These are phyloP conservation scores for Laticauda colubrina DNA, from an alignment of 2,113 vertebrate species.

Conservation along the genomic window DNA sequence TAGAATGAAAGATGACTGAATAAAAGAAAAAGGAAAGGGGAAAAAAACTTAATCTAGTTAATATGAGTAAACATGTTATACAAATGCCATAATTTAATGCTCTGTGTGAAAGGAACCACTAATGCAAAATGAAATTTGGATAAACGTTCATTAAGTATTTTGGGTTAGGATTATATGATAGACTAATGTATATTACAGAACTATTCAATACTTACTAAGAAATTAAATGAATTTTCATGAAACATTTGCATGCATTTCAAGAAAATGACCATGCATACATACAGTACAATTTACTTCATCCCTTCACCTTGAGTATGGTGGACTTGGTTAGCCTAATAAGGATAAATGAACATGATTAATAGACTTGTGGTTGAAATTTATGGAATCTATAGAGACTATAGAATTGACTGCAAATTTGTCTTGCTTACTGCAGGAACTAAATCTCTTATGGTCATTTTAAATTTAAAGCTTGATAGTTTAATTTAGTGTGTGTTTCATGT, in stretches of 20 bases:
- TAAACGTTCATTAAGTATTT: not conserved
- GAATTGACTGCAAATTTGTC: not conserved
- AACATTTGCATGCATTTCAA: not conserved
- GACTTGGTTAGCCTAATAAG: not conserved
- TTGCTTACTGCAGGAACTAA: not conserved
- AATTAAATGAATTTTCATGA: not conserved
- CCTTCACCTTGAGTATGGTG: not conserved
- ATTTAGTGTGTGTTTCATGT: conserved; percentile 14
- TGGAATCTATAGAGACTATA: not conserved
- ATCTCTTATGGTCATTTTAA: not conserved
- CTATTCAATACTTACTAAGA: not conserved
- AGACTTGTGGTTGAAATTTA: not conserved
- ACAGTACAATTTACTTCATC: not conserved
- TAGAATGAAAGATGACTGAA: not conserved
- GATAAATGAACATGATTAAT: not conserved
- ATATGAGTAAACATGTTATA: not conserved
- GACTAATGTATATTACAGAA: not conserved
- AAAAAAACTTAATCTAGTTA: not conserved
- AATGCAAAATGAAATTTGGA: not conserved
- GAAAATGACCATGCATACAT: not conserved
- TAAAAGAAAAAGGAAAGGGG: not conserved
- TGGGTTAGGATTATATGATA: too few relatives aligned
- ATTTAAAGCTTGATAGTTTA: conserved; percentile 20
- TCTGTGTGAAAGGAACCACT: not conserved
- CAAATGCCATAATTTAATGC: not conserved